These are phyloP conservation scores for Elephantulus edwardii DNA, from an alignment of 2,113 vertebrate species.

Conservation along the genomic window DNA sequence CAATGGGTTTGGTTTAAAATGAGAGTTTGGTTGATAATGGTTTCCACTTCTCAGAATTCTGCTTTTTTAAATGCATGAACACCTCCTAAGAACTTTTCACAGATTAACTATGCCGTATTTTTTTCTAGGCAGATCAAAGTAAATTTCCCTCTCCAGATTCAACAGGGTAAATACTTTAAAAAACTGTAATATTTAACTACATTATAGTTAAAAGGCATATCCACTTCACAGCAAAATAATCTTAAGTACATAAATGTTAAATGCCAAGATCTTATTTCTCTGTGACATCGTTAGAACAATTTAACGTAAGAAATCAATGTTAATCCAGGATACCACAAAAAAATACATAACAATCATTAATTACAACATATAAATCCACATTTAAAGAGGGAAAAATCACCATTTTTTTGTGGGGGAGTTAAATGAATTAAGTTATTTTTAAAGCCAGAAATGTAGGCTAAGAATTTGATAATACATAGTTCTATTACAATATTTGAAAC, in stretches of 20 bases:
- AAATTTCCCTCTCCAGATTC: constrained; percentile 46
- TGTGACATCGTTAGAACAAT: constrained; percentile 78
- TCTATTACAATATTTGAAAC: constrained; percentile 70
- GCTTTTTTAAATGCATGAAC: constrained; percentile 65
- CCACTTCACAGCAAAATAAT: constrained; percentile 69
- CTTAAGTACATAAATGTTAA: constrained; percentile 78
- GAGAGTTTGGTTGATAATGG: constrained; percentile 63
- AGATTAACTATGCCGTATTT: constrained; percentile 28
- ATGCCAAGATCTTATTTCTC: constrained; percentile 82
- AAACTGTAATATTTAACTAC: constrained; percentile 13
- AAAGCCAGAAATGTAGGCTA: constrained; percentile 64
- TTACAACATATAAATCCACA: constrained; percentile 79
- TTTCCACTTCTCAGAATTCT: constrained; percentile 77
- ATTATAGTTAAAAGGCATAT: constrained; percentile 30
- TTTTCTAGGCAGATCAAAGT: constrained; percentile 51
- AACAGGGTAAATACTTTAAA: constrained; percentile 27
- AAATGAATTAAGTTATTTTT: constrained; percentile 66
- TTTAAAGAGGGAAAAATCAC: constrained; percentile 70
- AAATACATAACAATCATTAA: constrained; percentile 77
- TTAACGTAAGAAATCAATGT: constrained; percentile 69
- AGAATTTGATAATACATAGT: constrained; percentile 47
- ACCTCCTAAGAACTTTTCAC: constrained; percentile 45
- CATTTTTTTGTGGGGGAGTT: constrained; percentile 66
- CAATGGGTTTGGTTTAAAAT: constrained; percentile 71
- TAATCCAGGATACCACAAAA: constrained; percentile 76